Evolutionary conservation across 2,888 invertebrate genomes (phyloP).

Genomic region (Hydraecia micacea): DNA sequence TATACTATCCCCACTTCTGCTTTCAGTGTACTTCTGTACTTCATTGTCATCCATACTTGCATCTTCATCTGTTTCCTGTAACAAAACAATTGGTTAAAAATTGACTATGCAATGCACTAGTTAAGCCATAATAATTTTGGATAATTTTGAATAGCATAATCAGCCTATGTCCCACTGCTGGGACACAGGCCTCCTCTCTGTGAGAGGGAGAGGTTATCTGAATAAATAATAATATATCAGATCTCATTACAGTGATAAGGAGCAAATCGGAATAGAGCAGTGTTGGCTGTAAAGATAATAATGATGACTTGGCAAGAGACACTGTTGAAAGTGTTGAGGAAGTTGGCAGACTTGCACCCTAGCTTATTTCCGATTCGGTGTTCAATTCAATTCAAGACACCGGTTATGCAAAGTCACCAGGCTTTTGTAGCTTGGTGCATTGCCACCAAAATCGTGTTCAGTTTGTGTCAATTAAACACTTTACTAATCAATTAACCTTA

Average conservation of each 20-base stretch:
- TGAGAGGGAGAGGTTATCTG: neutral
- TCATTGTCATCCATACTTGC: slow-evolving; percentile 77
- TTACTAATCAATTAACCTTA: neutral
- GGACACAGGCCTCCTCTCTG: too few species aligned
- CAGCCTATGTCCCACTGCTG: too few species aligned
- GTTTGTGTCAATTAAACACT: neutral
- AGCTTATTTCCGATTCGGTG: too few species aligned
- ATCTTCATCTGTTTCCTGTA: slow-evolving; percentile 76
- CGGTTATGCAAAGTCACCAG: neutral
- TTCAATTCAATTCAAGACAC: neutral
- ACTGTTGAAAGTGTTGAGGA: neutral
- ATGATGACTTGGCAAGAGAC: neutral
- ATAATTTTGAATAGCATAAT: neutral
- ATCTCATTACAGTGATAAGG: neutral
- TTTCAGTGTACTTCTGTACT: slow-evolving; percentile 75
- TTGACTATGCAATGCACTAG: neutral
- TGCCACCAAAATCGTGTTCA: neutral
- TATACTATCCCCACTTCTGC: slow-evolving; percentile 63
- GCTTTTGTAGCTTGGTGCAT: neutral
- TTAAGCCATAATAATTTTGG: neutral
- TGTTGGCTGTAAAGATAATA: neutral
- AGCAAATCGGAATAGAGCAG: neutral
- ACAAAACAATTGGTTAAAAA: neutral
- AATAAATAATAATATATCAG: neutral
- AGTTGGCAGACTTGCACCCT: too few species aligned